phyloP scores from a whole-genome alignment of 2,797 vertebrate species.

The Neosilurus mollespiculum region DNA sequence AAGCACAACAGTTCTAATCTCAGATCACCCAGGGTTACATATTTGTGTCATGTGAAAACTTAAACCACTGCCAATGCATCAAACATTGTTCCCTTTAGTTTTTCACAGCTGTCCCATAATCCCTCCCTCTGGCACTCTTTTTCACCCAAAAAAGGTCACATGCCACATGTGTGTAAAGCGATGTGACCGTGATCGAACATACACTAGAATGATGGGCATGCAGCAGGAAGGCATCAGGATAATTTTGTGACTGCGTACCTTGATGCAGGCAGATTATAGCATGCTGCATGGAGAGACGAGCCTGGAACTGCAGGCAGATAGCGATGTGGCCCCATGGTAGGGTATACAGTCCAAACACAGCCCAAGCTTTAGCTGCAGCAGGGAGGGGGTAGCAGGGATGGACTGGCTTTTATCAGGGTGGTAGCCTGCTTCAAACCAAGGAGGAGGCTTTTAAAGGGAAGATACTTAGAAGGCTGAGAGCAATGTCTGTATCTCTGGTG shows the following conservation, averaged over 20 bases:
- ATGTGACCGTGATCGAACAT: constrained; percentile 15
- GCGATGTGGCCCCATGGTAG: constrained; percentile 53
- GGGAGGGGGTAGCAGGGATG: constrained; percentile 33
- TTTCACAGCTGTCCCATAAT: constrained; percentile 33
- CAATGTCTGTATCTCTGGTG: constrained; percentile 11
- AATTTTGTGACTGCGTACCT: constrained; percentile 14
- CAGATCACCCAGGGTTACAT: constrained; percentile 4
- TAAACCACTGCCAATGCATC: constrained; percentile 23
- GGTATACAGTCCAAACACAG: constrained; percentile 67
- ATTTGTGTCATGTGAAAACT: constrained; percentile 26
- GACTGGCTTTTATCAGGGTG: constrained; percentile 67
- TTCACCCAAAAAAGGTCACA: constrained; percentile 24
- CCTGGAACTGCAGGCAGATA: constrained; percentile 15
- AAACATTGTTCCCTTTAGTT: neutral
- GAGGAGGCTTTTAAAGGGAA: constrained; percentile 21
- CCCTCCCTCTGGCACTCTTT: constrained; percentile 8
- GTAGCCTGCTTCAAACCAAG: constrained; percentile 28
- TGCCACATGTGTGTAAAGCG: constrained; percentile 18
- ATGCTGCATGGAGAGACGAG: neutral
- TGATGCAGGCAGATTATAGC: constrained; percentile 47
- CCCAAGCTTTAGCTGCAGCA: constrained; percentile 56
- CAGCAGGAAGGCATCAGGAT: constrained; percentile 19
- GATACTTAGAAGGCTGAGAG: constrained; percentile 4
- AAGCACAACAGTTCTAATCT: neutral
- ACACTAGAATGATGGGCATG: neutral